These are phyloP conservation scores for Onthophagus taurus DNA, from an alignment of 1,140 invertebrate species.

Conservation along the genomic window DNA sequence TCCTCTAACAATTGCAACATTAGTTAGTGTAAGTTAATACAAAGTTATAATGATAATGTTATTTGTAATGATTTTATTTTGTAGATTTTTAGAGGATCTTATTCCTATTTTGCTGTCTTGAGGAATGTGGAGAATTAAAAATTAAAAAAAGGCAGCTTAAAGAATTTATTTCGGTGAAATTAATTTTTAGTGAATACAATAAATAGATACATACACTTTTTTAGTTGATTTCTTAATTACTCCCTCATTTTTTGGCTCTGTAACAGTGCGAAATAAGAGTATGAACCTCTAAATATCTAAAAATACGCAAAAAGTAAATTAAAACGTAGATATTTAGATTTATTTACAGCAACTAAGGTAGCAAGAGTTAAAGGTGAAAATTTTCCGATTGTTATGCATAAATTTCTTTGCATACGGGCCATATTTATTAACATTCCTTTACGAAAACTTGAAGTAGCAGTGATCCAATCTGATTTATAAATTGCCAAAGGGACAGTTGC, in stretches of 20 bases:
- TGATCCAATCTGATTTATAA: background rate
- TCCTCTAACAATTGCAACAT: slow-evolving; percentile 11
- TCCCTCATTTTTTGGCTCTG: no score
- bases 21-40: slow-evolving; percentile 13
- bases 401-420: background rate
- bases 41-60: background rate
- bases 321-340: background rate
- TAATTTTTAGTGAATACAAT: background rate
- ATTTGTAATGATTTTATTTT: background rate
- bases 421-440: background rate
- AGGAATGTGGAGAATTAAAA: no score
- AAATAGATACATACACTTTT: background rate
- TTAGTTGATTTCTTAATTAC: no score
- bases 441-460: background rate
- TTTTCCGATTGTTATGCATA: background rate
- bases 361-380: background rate
- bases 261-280: background rate
- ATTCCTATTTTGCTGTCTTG: no score
- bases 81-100: background rate
- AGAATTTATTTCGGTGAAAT: background rate
- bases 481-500: background rate
- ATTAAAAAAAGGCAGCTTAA: background rate
- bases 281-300: background rate
- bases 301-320: background rate
- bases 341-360: background rate